A percentile compares a stretch with the other conserved stretches of the same genome.
phyloP scores from a whole-genome alignment of 2,888 invertebrate genomes.

The Agonopterix subpropinquella region DNA sequence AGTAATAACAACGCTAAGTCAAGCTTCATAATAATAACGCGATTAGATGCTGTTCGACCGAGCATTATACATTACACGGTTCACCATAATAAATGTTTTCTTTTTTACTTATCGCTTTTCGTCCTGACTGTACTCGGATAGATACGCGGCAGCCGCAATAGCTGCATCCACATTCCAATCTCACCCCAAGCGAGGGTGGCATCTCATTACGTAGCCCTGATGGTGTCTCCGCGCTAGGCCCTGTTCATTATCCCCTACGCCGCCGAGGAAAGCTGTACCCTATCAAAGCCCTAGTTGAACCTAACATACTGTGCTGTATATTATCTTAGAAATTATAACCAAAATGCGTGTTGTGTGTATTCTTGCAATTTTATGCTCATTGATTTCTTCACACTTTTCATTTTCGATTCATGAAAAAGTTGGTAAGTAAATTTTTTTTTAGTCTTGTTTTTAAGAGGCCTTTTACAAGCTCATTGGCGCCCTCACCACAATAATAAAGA shows the following conservation, averaged over 20 bases:
- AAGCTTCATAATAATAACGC: too few relatives aligned
- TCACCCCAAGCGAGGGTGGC: conserved; percentile 4
- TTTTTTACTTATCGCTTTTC: not conserved
- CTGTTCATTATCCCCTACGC: conserved; percentile 25
- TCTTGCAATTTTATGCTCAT: conserved; percentile 31
- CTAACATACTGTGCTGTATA: not conserved
- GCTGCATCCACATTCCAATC: conserved; percentile 7
- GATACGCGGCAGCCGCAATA: conserved; percentile 1
- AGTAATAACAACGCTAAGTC: too few relatives aligned
- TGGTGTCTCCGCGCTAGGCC: conserved; percentile 8
- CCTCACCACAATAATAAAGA: too few relatives aligned
- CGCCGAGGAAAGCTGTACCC: conserved; percentile 11
- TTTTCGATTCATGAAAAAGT: conserved; percentile 29
- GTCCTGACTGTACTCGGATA: not conserved
- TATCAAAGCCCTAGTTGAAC: not conserved
- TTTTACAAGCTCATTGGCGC: too few relatives aligned
- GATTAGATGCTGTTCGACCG: too few relatives aligned
- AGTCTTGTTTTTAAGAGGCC: too few relatives aligned
- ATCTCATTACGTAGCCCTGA: conserved; percentile 12
- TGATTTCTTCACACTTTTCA: conserved; percentile 40
- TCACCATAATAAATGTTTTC: too few relatives aligned
- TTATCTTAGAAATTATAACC: conserved; percentile 9
- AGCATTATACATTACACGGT: too few relatives aligned
- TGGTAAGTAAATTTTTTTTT: conserved; percentile 29
- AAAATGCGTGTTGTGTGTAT: conserved; percentile 35